Evolutionary conservation across 2,797 vertebrate genomes (phyloP).

Genomic region (Chelon labrosus): DNA sequence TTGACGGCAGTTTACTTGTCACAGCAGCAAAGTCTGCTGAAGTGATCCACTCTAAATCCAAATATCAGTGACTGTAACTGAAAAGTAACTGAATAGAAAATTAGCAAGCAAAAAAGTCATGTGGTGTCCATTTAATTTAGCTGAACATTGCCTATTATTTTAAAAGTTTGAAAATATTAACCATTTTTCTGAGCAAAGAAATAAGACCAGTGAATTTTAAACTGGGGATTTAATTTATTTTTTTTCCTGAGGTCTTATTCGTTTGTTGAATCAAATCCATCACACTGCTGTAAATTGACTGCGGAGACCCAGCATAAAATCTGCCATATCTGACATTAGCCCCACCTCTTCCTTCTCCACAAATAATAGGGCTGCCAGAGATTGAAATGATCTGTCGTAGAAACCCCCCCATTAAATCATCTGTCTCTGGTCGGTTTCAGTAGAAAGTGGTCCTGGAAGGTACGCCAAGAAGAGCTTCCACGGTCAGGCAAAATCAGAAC

Average conservation of each 20-base stretch:
- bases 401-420: constrained; percentile 1
- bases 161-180: neutral
- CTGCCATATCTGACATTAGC: constrained; percentile 21
- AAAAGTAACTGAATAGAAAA: too few species aligned
- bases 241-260: constrained; percentile 8
- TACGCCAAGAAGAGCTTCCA: neutral
- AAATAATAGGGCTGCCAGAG: constrained; percentile 17
- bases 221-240: neutral
- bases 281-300: constrained; percentile 19
- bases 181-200: too few species aligned
- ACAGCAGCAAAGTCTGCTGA: constrained; percentile 16
- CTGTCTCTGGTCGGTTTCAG: neutral
- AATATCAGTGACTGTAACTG: neutral
- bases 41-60: constrained; percentile 1
- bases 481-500: neutral
- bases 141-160: neutral
- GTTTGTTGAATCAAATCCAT: constrained; percentile 26
- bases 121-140: constrained; percentile 6
- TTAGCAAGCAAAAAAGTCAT: neutral
- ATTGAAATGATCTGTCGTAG: neutral
- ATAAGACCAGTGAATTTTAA: constrained; percentile 2
- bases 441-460: constrained; percentile 6
- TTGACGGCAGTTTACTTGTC: neutral
- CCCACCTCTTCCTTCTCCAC: constrained; percentile 14
- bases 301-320: constrained; percentile 22